Evolutionary conservation across 1,140 invertebrate species (phyloP).

Genomic region (Mycetomoellerius zeteki): DNA sequence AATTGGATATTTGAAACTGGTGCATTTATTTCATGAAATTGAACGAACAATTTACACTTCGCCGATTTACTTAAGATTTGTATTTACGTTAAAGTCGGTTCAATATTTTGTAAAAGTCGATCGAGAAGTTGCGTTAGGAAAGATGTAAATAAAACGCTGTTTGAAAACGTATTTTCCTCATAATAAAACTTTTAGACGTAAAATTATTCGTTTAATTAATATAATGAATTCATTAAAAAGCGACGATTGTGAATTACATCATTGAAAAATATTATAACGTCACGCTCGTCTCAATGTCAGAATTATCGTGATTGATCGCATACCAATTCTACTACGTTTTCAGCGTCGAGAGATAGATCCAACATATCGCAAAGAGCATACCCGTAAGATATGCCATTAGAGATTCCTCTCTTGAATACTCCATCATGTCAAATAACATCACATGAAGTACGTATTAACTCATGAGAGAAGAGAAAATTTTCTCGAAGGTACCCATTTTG

Average conservation of each 20-base stretch:
- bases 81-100: slow-evolving; percentile 5
- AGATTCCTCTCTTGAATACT: slow-evolving; percentile 35
- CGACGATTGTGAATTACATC: background rate
- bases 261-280: background rate
- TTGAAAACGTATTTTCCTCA: background rate
- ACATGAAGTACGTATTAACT: background rate
- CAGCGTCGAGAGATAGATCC: slow-evolving; percentile 18
- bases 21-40: slow-evolving; percentile 41
- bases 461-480: background rate
- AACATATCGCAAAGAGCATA: background rate
- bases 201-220: background rate
- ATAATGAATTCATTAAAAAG: background rate
- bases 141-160: background rate
- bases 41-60: slow-evolving; percentile 32
- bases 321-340: background rate
- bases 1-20: slow-evolving; percentile 53
- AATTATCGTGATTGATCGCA: slow-evolving; percentile 25
- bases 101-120: background rate
- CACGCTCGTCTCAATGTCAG: background rate
- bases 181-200: background rate
- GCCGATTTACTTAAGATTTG: slow-evolving; percentile 6
- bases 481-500: background rate
- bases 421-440: slow-evolving; percentile 26
- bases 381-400: slow-evolving; percentile 19
- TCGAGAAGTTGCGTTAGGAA: background rate